Base-by-base conservation (phyloP, 2,888 invertebrate species). In the Myopa tessellatipennis region DNA sequence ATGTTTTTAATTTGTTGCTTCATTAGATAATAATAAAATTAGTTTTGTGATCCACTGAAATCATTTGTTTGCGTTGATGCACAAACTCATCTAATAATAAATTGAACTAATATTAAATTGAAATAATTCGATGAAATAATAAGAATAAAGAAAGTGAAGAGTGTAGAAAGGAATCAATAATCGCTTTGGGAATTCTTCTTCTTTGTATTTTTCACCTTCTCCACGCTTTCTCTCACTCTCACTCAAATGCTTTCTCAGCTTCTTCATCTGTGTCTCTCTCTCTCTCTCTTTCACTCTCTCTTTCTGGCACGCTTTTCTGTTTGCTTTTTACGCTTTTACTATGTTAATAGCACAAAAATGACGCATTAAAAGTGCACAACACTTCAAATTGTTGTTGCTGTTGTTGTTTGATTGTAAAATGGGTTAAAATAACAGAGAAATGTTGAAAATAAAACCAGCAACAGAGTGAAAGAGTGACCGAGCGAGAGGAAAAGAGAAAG, bases 291-390 rank as follows among this genome's bases (percentile, higher is more conserved):
- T 52, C 16, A 52, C 36, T 38, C 0, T 36, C 18, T 36, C 34
- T 26, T 52, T 14, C 3, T 36, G 12, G 34, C 36, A 8, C 36
- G 10, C n/a, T 16, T 26, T 45, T 16, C 34, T 26, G 40, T 45
- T n/a, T 3, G 45, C 69, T 7, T 4, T 50, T 45, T 12, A n/a
- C 14, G 34, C 55, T 34, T 16, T 36, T 70, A 26, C 55, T 55
- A 6, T 16, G 65, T 61, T 61, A 74, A 74, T 74, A 74, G 73
- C 36, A 65, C 73, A 74, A 65, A 74, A 74, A 74, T 63, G 73
- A 50, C 73, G 73, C 73, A 74, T 74, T 50, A 65, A 74, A 74
- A 63, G 63, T 74, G 61, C 40, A 63, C 63, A 74, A 74, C n/a
- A 45, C 63, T 74, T 74, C 63, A 74, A 36, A 74, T 50, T 50